Conservation (phyloP, 1,140 invertebrate genomes). For the Antheraea mylitta region DNA sequence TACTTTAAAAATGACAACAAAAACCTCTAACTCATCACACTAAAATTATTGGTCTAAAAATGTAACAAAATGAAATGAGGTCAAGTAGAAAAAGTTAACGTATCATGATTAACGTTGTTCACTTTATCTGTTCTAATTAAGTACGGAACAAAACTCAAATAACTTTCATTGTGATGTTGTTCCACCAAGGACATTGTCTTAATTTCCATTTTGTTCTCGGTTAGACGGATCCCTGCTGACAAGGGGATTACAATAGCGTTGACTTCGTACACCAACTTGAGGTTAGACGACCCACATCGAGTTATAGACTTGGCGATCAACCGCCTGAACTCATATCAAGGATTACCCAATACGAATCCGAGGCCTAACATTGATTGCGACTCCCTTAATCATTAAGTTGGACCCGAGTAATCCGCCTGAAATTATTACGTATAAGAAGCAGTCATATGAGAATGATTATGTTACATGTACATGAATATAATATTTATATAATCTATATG, state of each 20-base stretch:
- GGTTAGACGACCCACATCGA: constrained; percentile 40
- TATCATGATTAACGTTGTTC: constrained; percentile 1
- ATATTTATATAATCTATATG: neutral
- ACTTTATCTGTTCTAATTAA: constrained; percentile 7
- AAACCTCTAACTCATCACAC: neutral
- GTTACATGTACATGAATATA: too few relatives aligned
- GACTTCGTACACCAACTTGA: constrained; percentile 39
- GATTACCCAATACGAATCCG: constrained; percentile 41
- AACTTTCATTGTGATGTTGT: constrained; percentile 9
- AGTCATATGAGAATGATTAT: neutral
- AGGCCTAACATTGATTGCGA: constrained; percentile 39
- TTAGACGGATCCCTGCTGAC: constrained; percentile 26
- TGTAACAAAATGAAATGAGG: neutral
- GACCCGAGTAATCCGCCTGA: neutral
- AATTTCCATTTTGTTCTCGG: constrained; percentile 20
- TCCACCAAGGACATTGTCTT: constrained; percentile 20
- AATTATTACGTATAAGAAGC: neutral
- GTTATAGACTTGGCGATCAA: constrained; percentile 36
- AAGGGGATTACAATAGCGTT: constrained; percentile 44
- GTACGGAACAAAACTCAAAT: neutral
- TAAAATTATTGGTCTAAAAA: neutral
- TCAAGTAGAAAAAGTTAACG: neutral
- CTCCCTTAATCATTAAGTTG: constrained; percentile 30
- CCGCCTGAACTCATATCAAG: constrained; percentile 48
- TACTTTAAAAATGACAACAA: too few relatives aligned